Percentiles rank a stretch among this genome's conserved stretches.
These are phyloP conservation scores for Rhagologus leucostigma DNA, from an alignment of 2,113 vertebrate species.

Conservation along the genomic window DNA sequence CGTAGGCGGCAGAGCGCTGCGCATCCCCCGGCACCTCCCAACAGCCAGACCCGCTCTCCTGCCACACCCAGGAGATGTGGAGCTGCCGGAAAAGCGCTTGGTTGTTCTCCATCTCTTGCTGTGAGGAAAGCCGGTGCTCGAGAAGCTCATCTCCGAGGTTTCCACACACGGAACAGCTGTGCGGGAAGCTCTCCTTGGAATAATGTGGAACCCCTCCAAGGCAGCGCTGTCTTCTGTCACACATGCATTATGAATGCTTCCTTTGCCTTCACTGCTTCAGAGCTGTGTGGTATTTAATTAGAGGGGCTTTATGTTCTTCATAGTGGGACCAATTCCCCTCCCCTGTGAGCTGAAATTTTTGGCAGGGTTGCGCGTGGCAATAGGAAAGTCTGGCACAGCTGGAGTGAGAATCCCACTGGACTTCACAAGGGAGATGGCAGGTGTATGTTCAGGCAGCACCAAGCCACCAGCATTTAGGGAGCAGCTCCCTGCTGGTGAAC, in stretches of 20 bases:
- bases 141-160: background rate
- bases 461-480: background rate
- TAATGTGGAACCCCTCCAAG: background rate
- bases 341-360: background rate
- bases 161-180: background rate
- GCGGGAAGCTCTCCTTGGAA: background rate
- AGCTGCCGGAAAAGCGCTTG: rapidly evolving
- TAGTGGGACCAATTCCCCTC: background rate
- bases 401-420: background rate
- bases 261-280: background rate
- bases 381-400: background rate
- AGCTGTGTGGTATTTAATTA: background rate
- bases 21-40: background rate
- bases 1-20: background rate
- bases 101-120: background rate
- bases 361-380: background rate
- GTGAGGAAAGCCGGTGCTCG: background rate
- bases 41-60: background rate
- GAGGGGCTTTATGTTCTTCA: background rate
- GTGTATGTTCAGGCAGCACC: background rate
- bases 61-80: background rate
- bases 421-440: background rate
- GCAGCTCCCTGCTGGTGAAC: background rate
- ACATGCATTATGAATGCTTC: background rate
- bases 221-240: background rate